Percentiles rank a stretch among this genome's conserved stretches.
These are phyloP conservation scores for Spodoptera frugiperda DNA, from an alignment of 1,140 invertebrate genomes.

Conservation along the genomic window DNA sequence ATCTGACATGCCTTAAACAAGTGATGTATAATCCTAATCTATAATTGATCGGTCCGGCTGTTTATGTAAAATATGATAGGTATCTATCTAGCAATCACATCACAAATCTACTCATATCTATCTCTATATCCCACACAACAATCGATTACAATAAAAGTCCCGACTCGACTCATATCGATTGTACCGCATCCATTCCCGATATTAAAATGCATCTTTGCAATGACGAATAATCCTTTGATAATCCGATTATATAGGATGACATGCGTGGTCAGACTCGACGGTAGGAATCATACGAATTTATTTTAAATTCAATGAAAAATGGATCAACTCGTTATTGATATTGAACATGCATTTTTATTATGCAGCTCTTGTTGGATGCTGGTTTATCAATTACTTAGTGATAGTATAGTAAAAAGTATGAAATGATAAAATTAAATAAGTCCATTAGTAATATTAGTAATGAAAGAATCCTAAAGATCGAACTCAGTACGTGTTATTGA, in stretches of 20 bases:
- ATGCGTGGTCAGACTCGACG: slow-evolving; percentile 1
- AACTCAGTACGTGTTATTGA: no score
- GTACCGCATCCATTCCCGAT: slow-evolving; percentile 3
- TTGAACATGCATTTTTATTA: no score
- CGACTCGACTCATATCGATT: slow-evolving; percentile 3
- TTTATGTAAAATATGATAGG: no score
- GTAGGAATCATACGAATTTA: slow-evolving; percentile 2
- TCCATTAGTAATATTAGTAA: no score
- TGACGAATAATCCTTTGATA: slow-evolving; percentile 3
- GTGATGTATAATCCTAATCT: no score
- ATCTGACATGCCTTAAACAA: no score
- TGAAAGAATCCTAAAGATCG: no score
- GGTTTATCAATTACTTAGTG: no score
- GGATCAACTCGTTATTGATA: background rate
- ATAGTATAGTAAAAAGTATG: no score
- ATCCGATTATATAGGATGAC: slow-evolving; percentile 23
- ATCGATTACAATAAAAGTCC: background rate
- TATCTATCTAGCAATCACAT: background rate
- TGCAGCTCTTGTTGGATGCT: no score
- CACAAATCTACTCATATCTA: background rate
- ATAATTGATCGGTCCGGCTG: no score
- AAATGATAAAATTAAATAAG: no score
- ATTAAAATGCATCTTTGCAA: slow-evolving; percentile 32
- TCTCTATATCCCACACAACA: background rate
- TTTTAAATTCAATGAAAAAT: slow-evolving; percentile 7